These are phyloP conservation scores for Argynnis bischoffii DNA, from an alignment of 2,888 invertebrate species.

Conservation along the genomic window DNA sequence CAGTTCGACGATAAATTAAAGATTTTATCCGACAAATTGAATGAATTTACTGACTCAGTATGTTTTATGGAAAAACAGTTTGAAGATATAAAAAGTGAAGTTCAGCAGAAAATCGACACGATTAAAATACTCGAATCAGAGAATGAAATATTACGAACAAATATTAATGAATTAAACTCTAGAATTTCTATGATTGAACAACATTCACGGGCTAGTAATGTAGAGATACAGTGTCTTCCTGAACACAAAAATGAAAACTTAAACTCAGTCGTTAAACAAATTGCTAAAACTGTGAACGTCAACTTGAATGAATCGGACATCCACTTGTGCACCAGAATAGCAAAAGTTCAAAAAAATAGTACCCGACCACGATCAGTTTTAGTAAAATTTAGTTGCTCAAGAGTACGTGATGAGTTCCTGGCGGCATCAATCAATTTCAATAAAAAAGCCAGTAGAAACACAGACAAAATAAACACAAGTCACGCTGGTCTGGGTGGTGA, in stretches of 20 bases:
- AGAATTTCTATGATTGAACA: conserved; percentile 30
- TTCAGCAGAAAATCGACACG: neutral
- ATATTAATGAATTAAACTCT: conserved; percentile 14
- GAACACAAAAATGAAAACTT: conserved; percentile 35
- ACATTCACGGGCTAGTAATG: conserved; percentile 27
- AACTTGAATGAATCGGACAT: conserved; percentile 7
- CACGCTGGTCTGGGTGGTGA: conserved; percentile 37
- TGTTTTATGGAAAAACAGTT: conserved; percentile 18
- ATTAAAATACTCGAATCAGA: conserved; percentile 13
- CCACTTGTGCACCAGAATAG: conserved; percentile 12
- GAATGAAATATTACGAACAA: conserved; percentile 14
- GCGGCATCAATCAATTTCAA: conserved; percentile 14
- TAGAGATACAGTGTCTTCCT: conserved; percentile 35
- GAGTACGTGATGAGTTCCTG: conserved; percentile 20
- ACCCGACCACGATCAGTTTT: neutral
- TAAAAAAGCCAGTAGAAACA: neutral
- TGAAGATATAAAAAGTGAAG: conserved; percentile 19
- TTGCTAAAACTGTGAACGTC: neutral
- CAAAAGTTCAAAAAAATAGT: conserved; percentile 11
- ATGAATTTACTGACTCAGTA: conserved; percentile 9
- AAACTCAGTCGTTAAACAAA: conserved; percentile 13
- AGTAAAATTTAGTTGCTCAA: conserved; percentile 16
- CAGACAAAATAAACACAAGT: conserved; percentile 37
- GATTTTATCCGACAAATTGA: neutral
- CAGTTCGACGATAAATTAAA: conserved; percentile 3